Evolutionary conservation across 2,888 invertebrate genomes (phyloP).

Genomic region (Clanis bilineata): DNA sequence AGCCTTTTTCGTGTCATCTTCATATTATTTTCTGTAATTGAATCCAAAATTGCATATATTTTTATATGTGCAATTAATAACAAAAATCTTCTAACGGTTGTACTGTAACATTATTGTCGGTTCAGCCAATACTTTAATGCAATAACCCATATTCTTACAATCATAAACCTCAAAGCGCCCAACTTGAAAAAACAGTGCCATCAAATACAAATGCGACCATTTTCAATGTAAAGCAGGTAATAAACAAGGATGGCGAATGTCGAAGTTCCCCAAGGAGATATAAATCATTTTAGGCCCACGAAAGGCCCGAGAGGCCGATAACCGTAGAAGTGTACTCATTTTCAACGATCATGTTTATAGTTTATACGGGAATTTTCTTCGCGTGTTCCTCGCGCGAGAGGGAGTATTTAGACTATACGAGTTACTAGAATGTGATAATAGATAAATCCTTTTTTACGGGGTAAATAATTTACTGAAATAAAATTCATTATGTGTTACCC

Average conservation of each 20-base stretch:
- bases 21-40: too few species aligned
- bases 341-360: neutral
- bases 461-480: too few species aligned
- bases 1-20: too few species aligned
- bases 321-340: neutral
- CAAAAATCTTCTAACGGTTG: too few species aligned
- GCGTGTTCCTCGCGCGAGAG: neutral
- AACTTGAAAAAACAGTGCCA: neutral
- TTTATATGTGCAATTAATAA: too few species aligned
- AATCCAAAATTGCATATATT: too few species aligned
- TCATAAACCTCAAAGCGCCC: neutral
- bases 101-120: too few species aligned
- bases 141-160: neutral
- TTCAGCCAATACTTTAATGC: neutral
- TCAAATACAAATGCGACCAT: constrained; percentile 14
- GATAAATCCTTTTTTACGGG: neutral
- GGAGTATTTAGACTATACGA: neutral
- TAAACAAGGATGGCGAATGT: constrained; percentile 13
- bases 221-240: constrained; percentile 19
- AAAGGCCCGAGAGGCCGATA: neutral
- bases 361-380: neutral
- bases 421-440: neutral
- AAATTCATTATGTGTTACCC: too few species aligned
- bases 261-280: constrained; percentile 10
- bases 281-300: constrained; percentile 17